A percentile compares a stretch with the other conserved stretches of the same genome.
These are phyloP conservation scores for Leptopterna dolabrata DNA, from an alignment of 2,888 invertebrate species.

Conservation along the genomic window DNA sequence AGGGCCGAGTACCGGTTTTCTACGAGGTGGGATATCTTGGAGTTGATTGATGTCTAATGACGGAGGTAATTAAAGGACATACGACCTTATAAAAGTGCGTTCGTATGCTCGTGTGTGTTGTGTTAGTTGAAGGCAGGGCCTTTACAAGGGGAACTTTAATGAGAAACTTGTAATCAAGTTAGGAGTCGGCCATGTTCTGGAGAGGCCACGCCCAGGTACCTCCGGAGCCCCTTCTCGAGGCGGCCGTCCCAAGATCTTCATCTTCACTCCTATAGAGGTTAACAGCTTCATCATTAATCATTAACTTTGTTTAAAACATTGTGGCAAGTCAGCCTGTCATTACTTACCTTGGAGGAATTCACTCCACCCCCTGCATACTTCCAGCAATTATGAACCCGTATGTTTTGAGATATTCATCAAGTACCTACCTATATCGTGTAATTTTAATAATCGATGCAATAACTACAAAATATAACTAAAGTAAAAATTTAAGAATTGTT, in stretches of 20 bases:
- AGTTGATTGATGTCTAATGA: constrained; percentile 7
- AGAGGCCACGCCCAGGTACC: constrained; percentile 18
- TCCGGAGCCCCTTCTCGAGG: not conserved
- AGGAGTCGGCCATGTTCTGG: constrained; percentile 50
- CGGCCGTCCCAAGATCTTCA: constrained; percentile 19
- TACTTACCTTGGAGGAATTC: not conserved
- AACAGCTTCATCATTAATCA: constrained; percentile 36
- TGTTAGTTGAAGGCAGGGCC: not conserved
- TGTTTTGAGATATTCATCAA: too few species aligned
- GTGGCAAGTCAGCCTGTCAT: not conserved
- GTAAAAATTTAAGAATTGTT: too few species aligned
- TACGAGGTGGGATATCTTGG: not conserved
- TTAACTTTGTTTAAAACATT: constrained; percentile 33
- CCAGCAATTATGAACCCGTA: too few species aligned
- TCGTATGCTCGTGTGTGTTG: not conserved
- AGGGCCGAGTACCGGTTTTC: not conserved
- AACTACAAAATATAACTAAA: too few species aligned
- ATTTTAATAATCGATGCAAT: too few species aligned
- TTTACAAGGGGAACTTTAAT: constrained; percentile 26
- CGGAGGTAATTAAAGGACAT: not conserved
- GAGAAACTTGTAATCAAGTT: constrained; percentile 51
- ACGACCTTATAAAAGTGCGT: not conserved
- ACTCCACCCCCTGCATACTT: not conserved
- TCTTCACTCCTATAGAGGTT: not conserved
- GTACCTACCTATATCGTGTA: not conserved